Conservation (phyloP, 2,797 vertebrate species). For the Cossypha heuglini region DNA sequence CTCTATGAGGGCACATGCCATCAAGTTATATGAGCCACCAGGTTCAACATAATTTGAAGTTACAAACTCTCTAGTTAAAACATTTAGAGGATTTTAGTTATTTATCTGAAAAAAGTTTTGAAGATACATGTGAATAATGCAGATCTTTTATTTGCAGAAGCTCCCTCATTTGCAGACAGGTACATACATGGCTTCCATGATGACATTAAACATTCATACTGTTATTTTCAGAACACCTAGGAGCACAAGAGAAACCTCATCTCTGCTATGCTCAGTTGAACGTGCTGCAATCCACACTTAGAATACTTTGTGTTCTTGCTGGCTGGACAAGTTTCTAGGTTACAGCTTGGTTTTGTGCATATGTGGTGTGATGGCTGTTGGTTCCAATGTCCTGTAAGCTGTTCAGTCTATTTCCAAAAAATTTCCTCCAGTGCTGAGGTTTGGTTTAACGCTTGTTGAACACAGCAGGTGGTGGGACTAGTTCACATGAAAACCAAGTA, state of each 20-base stretch:
- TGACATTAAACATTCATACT: background rate
- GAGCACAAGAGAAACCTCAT: background rate
- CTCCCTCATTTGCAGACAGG: background rate
- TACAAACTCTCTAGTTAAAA: background rate
- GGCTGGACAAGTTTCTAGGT: accelerated
- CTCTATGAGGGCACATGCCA: background rate
- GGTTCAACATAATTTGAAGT: background rate
- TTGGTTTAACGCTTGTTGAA: background rate
- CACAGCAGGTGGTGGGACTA: background rate
- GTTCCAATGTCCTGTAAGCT: background rate
- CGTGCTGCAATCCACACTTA: accelerated
- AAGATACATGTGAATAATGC: background rate
- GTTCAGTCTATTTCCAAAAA: background rate
- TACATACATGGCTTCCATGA: accelerated
- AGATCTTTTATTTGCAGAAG: background rate
- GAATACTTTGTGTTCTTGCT: background rate
- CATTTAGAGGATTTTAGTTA: background rate
- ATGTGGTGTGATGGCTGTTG: accelerated
- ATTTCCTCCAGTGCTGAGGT: background rate
- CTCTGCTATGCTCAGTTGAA: background rate
- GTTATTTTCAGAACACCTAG: background rate
- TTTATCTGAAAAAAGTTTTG: background rate
- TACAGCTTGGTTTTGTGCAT: background rate
- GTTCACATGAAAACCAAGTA: background rate
- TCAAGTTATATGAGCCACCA: background rate